These are phyloP conservation scores for Onychomys arenicola DNA, from an alignment of 2,797 vertebrate species.

Conservation along the genomic window DNA sequence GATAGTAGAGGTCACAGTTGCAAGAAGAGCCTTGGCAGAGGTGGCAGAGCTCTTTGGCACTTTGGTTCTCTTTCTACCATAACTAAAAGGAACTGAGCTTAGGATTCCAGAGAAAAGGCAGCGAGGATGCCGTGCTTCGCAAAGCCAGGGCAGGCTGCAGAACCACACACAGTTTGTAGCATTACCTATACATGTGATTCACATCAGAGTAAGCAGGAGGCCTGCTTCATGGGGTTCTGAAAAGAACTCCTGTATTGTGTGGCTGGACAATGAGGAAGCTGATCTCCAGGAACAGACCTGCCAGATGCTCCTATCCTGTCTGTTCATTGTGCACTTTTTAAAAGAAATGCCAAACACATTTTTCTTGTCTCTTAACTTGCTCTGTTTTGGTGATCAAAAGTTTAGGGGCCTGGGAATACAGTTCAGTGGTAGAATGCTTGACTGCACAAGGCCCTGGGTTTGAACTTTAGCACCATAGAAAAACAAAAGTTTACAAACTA, in stretches of 20 bases:
- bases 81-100: background rate
- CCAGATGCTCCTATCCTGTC: background rate
- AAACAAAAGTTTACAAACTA: conserved; percentile 45
- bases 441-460: background rate
- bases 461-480: background rate
- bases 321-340: background rate
- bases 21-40: conserved; percentile 25
- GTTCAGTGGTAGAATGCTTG: background rate
- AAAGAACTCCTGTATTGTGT: background rate
- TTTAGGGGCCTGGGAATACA: background rate
- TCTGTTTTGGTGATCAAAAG: background rate
- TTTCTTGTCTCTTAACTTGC: conserved; percentile 26
- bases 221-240: background rate
- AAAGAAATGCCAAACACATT: background rate
- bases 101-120: background rate
- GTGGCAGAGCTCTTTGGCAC: background rate
- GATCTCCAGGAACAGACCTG: background rate
- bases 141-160: background rate
- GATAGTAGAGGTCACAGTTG: background rate
- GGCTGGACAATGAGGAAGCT: background rate
- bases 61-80: conserved; percentile 18
- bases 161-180: background rate
- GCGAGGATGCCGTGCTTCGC: accelerated
- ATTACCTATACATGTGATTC: background rate
- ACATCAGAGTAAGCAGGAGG: background rate